Evolutionary conservation across 1,140 invertebrate genomes (phyloP), one percentile per base, ranked within the genome.

Genomic region (Drosophila bifasciata): DNA sequence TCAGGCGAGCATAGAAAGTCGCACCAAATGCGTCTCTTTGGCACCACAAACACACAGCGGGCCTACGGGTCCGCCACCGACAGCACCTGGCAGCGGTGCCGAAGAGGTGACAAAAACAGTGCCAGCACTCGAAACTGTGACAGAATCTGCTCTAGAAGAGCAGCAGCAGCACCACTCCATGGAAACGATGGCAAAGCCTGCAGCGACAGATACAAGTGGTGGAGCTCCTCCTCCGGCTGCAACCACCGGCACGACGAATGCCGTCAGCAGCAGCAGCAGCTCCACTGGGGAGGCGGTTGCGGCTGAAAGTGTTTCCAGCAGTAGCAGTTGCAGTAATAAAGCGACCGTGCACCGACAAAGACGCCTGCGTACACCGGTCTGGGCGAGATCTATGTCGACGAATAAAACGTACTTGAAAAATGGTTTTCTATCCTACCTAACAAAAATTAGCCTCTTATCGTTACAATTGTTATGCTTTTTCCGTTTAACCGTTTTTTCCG

Each of bases 341-440:
- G 86, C 89, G 81, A 89, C 88, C 85, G 78, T 84, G 74, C 85
- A 89, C 71, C 84, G 88, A 89, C 88, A 90, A 92, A 93, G 94
- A 92, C 94, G 94, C 83, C 94, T 95, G 91, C 94, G 94, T 92
- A 95, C 94, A 91, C 95, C 95, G 85, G 94, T 95, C 89, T 95
- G 95, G 95, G 94, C 94, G 92, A 94, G 95, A 93, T 95, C 94
- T 92, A 91, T 91, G 90, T 90, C 90, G 67, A 91, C 88, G 72
- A 89, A 91, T 77, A 91, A 91, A 91, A 91, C 89, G 90, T 91
- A 91, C 90, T 89, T 78, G 76, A 80, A 83, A 46, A 43, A 74
- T 79, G 52, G 46, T 74, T 76, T 76, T 66, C 60, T 80, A n/a
- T 80, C 75, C 55, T 70, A 63, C 53, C 66, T 58, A 75, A 16